A percentile compares a stretch with the other conserved stretches of the same genome.
Conservation (phyloP, 2,113 vertebrate genomes). For the Recurvirostra avosetta region DNA sequence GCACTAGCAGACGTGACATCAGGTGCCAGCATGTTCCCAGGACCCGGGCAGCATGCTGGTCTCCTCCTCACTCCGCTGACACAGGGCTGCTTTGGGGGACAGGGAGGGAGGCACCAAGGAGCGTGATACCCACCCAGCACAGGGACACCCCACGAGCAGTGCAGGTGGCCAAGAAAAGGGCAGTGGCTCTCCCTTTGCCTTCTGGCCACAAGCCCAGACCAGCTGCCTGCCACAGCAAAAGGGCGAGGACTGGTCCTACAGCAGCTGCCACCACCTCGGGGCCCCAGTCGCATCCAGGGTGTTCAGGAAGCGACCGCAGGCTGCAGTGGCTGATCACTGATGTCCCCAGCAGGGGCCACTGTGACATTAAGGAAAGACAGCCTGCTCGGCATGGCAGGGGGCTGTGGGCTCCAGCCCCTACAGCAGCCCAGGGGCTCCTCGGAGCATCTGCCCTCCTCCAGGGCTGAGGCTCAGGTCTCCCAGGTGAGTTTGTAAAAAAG, state of each 20-base stretch:
- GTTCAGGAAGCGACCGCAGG: not conserved
- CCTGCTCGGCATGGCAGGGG: not conserved
- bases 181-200: not conserved
- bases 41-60: not conserved
- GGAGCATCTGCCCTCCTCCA: not conserved
- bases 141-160: not conserved
- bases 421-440: not conserved
- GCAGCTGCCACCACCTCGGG: not conserved
- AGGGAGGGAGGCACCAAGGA: not conserved
- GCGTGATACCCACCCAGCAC: not conserved
- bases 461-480: not conserved
- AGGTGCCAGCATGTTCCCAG: not conserved
- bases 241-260: not conserved
- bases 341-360: slow-evolving; percentile 56
- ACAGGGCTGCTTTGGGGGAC: not conserved
- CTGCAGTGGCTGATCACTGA: not conserved
- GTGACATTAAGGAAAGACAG: slow-evolving; percentile 30
- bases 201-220: not conserved
- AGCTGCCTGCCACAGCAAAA: not conserved
- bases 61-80: not conserved
- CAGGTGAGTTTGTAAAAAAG: not conserved
- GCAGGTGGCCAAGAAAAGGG: not conserved
- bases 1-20: not conserved
- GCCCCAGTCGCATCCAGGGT: not conserved
- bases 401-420: not conserved